phyloP scores from a whole-genome alignment of 2,888 invertebrate genomes.

The Macrosiphum euphorbiae region DNA sequence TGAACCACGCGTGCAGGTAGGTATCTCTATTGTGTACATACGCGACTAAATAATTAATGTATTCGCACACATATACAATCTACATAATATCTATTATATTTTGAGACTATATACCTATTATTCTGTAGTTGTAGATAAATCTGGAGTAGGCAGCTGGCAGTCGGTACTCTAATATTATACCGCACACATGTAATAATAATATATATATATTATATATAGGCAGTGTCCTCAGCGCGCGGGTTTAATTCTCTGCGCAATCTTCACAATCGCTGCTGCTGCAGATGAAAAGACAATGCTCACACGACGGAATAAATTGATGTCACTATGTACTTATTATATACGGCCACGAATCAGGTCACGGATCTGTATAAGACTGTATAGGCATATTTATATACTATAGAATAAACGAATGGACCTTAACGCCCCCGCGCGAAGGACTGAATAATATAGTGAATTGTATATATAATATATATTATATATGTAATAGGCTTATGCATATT shows the following conservation, averaged over 20 bases:
- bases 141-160: background rate
- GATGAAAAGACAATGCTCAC: conserved; percentile 19
- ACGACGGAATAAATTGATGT: conserved; percentile 21
- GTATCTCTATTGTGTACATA: background rate
- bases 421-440: background rate
- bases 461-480: background rate
- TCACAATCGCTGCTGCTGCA: background rate
- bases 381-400: too few relatives aligned
- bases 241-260: background rate
- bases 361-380: background rate
- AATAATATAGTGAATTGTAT: background rate
- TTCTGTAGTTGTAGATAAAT: background rate
- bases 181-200: background rate
- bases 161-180: background rate
- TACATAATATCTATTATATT: background rate
- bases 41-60: background rate
- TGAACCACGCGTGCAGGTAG: too few relatives aligned
- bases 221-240: background rate
- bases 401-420: background rate
- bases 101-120: background rate
- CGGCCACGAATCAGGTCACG: conserved; percentile 46
- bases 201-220: background rate
- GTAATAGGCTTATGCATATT: accelerated
- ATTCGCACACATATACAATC: background rate
- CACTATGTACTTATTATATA: background rate